A percentile compares a stretch with the other conserved stretches of the same genome.
These are phyloP conservation scores for Stegodyphus mimosarum DNA, from an alignment of 1,140 invertebrate species.

Conservation along the genomic window DNA sequence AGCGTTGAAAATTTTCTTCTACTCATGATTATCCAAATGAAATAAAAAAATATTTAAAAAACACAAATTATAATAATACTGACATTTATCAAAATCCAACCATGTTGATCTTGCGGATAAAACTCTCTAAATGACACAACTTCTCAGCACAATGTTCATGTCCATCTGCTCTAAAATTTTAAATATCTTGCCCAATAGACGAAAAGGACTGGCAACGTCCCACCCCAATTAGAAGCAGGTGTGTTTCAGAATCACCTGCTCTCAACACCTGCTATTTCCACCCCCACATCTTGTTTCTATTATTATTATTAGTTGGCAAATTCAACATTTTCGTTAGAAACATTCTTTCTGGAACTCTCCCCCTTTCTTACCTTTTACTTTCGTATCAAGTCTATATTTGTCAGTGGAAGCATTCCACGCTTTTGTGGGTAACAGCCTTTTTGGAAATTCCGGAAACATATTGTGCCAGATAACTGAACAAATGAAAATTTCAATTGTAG, in stretches of 20 bases:
- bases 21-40: slow-evolving; percentile 40
- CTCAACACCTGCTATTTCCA: slow-evolving; percentile 33
- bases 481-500: too few relatives aligned
- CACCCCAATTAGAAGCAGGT: slow-evolving; percentile 36
- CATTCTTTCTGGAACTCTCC: slow-evolving; percentile 15
- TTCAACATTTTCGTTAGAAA: slow-evolving; percentile 16
- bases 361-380: too few relatives aligned
- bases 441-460: slow-evolving; percentile 36
- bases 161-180: slow-evolving; percentile 40
- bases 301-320: slow-evolving; percentile 9
- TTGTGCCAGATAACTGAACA: slow-evolving; percentile 35
- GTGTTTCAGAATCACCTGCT: slow-evolving; percentile 34
- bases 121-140: slow-evolving; percentile 39
- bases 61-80: too few relatives aligned
- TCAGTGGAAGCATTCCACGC: too few relatives aligned
- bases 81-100: slow-evolving; percentile 16
- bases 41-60: slow-evolving; percentile 23
- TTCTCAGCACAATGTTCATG: slow-evolving; percentile 37
- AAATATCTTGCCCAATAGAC: slow-evolving; percentile 38
- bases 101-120: slow-evolving; percentile 17
- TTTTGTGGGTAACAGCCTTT: too few relatives aligned
- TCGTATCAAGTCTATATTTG: too few relatives aligned
- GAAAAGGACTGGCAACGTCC: slow-evolving; percentile 34
- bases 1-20: slow-evolving; percentile 38
- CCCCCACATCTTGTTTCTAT: slow-evolving; percentile 26